Evolutionary conservation across 35 echinoderm and acorn worm species (phyloP), one percentile per base, ranked within the genome.

Genomic region (Stichopus chloronotus): DNA sequence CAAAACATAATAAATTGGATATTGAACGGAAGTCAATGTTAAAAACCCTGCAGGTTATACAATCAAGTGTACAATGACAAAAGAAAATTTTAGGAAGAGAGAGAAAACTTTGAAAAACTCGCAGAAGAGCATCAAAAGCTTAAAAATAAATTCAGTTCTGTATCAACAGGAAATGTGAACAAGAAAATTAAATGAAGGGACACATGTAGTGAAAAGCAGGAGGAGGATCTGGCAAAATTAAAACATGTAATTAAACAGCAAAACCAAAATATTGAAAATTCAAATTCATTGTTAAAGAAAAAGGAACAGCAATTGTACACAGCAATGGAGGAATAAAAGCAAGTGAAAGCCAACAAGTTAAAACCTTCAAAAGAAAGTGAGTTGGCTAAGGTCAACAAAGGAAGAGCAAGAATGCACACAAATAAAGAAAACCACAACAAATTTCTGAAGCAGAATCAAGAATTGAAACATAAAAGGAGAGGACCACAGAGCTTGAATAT

Each of bases 71-170:
- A 77, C 72, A 77, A 17, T 77, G 72, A 8, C 72, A 77, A 77
- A 77, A 8, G 16, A 25, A 77, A 11, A 25, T 77, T 77, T 8
- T 4, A 77, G 8, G 9, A 19, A 77, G 72, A 9, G 72, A 77
- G 72, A 77, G 72, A 77, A 77, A 77, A 77, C 72, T 77, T 77
- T 76, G 72, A 76, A 76, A 76, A 76, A 76, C 72, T 76, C 72
- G 25, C 72, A 20, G 72, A 76, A 13, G 17, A 76, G 72, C 72
- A 76, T 76, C 17, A 76, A 77, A 77, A 77, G 9, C 72, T 77
- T 77, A 4, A 77, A 19, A 7, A 22, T 77, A 77, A 77, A 9
- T 7, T 77, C 0, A 77, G 16, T 77, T 77, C 72, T 22, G 16
- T 25, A 77, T 77, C 72, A 77, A 77, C 72, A 77, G 4, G 72